A percentile compares a stretch with the other conserved stretches of the same genome.
Conservation (phyloP, 2,888 invertebrate genomes). For the Parasteatoda lunata region DNA sequence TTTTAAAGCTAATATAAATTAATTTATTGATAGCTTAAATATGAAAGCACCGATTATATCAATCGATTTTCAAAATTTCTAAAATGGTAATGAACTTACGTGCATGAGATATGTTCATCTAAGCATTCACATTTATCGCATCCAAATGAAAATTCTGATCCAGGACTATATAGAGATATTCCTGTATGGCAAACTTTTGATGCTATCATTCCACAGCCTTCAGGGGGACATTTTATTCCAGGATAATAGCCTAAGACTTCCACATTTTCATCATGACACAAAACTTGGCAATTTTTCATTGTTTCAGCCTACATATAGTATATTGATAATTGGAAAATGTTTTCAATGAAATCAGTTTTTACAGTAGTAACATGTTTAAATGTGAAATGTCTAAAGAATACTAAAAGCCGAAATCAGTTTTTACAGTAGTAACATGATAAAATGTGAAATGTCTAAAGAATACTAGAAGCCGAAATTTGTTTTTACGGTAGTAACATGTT, state of each 20-base stretch:
- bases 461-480: no score
- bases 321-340: background rate
- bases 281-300: slow-evolving; percentile 53
- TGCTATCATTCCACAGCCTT: slow-evolving; percentile 52
- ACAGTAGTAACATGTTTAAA: no score
- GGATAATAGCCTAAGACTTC: slow-evolving; percentile 64
- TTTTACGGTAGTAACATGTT: no score
- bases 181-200: slow-evolving; percentile 58
- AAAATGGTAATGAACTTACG: slow-evolving; percentile 15
- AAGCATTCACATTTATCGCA: slow-evolving; percentile 60
- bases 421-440: no score
- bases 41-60: no score
- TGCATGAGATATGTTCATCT: slow-evolving; percentile 56
- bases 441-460: no score
- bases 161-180: slow-evolving; percentile 43
- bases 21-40: no score
- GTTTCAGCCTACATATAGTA: slow-evolving; percentile 43
- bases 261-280: slow-evolving; percentile 42
- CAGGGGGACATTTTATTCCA: slow-evolving; percentile 47
- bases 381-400: no score
- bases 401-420: no score
- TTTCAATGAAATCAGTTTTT: no score
- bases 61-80: no score
- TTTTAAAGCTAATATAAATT: no score
- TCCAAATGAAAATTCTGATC: slow-evolving; percentile 47